Conservation (phyloP, 2,113 vertebrate genomes). For the Mionectes macconnelli region DNA sequence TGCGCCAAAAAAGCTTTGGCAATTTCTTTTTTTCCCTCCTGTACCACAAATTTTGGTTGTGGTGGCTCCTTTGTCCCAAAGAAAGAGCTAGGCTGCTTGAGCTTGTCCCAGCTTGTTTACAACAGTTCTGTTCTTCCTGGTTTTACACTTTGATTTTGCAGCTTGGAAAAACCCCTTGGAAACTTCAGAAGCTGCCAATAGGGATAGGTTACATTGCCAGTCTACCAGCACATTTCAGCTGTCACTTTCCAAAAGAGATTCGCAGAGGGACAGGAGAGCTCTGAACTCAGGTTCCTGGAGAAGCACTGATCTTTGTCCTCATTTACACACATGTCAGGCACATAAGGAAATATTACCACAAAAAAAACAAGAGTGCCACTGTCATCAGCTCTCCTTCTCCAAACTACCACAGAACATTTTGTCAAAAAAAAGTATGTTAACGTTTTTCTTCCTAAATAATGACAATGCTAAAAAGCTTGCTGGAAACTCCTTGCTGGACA, state of each 20-base stretch:
- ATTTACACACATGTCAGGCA: not conserved
- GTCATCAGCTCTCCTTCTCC: not conserved
- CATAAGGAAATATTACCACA: not conserved
- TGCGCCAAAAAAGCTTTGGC: not conserved
- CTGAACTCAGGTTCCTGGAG: not conserved
- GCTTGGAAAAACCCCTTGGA: not conserved
- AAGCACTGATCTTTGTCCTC: not conserved
- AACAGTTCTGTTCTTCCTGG: not conserved
- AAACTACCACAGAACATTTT: not conserved
- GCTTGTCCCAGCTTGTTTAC: not conserved
- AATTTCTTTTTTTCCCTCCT: not conserved
- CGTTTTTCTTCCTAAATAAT: not conserved
- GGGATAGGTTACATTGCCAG: not conserved
- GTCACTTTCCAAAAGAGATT: accelerated
- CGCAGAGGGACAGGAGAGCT: not conserved
- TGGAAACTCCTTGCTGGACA: not conserved
- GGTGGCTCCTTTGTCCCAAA: not conserved
- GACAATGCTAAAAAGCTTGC: not conserved
- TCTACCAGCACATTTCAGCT: not conserved
- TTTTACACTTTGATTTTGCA: not conserved
- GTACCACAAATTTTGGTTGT: not conserved
- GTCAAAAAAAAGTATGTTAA: not conserved
- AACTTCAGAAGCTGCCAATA: not conserved
- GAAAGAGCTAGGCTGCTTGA: not conserved
- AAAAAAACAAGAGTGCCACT: not conserved